Conservation (phyloP, 2,888 invertebrate species). For the Pristionchus exspectatus region DNA sequence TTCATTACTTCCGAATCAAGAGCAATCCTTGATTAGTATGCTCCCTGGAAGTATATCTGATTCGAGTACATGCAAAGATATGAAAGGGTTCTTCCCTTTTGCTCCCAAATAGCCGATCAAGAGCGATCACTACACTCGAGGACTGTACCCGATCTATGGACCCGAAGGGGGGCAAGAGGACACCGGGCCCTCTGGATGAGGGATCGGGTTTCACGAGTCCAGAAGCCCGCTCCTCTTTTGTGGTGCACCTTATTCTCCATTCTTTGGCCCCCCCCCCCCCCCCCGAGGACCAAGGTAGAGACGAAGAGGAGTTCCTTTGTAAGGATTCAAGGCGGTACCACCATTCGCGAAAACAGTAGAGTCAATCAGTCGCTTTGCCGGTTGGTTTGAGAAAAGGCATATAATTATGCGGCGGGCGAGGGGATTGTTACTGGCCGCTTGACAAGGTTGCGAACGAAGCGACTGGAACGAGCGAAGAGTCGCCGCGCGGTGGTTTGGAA, state of each 20-base stretch:
- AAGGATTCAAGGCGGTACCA: neutral
- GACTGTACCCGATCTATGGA: constrained; percentile 7
- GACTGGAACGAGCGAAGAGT: neutral
- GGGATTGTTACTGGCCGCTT: neutral
- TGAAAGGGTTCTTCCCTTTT: neutral
- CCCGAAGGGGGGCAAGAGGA: neutral
- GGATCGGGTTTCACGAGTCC: constrained; percentile 4
- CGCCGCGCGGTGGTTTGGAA: neutral
- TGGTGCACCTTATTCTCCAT: neutral
- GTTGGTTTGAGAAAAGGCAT: neutral
- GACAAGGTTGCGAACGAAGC: constrained; percentile 36
- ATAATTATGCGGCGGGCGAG: constrained; percentile 27
- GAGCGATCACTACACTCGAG: neutral
- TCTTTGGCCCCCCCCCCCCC: too few relatives aligned
- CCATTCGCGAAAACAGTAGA: neutral
- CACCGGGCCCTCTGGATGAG: neutral
- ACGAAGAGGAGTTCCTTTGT: neutral
- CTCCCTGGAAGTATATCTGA: neutral
- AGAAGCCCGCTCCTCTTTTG: neutral
- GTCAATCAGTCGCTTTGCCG: constrained; percentile 28
- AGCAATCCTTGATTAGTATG: neutral
- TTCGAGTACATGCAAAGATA: neutral
- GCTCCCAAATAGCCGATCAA: neutral
- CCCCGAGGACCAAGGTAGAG: neutral
- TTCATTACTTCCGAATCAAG: neutral